Conservation (phyloP, 2,797 vertebrate species). For the Basileuterus tristriatus region DNA sequence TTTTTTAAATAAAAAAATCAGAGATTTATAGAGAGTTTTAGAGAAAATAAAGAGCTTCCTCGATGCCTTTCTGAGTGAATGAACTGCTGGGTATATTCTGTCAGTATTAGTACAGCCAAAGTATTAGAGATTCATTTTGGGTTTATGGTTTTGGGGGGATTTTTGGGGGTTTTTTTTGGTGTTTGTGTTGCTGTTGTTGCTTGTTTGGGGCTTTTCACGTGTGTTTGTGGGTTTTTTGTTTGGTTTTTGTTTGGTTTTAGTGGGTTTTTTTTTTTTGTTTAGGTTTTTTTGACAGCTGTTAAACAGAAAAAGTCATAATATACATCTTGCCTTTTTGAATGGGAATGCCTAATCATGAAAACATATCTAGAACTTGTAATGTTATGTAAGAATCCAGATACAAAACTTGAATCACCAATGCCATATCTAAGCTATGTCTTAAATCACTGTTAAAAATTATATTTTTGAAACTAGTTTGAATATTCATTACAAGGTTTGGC, state of each 20-base stretch:
- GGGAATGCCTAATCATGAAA: neutral
- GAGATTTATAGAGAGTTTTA: neutral
- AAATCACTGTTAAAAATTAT: neutral
- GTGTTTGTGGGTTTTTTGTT: no score
- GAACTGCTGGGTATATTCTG: neutral
- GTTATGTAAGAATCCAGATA: neutral
- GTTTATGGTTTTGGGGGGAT: neutral
- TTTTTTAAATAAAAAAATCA: slow-evolving; percentile 16
- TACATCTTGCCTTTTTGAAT: neutral
- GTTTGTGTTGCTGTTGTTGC: no score
- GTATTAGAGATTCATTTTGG: neutral
- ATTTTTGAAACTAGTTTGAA: neutral
- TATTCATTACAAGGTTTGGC: neutral
- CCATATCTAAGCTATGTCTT: neutral
- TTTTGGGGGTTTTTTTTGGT: neutral
- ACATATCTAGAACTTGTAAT: neutral
- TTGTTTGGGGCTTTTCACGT: no score
- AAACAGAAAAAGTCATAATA: neutral
- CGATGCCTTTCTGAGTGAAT: neutral
- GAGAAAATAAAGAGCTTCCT: neutral
- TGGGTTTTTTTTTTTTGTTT: no score
- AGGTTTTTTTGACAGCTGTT: neutral
- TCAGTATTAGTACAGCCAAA: neutral
- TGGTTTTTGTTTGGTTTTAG: no score
- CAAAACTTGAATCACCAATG: neutral